Evolutionary conservation across 35 echinoderm and acorn worm species (phyloP), one percentile per base, ranked within the genome.

Genomic region (Ophiothrix spiculata): DNA sequence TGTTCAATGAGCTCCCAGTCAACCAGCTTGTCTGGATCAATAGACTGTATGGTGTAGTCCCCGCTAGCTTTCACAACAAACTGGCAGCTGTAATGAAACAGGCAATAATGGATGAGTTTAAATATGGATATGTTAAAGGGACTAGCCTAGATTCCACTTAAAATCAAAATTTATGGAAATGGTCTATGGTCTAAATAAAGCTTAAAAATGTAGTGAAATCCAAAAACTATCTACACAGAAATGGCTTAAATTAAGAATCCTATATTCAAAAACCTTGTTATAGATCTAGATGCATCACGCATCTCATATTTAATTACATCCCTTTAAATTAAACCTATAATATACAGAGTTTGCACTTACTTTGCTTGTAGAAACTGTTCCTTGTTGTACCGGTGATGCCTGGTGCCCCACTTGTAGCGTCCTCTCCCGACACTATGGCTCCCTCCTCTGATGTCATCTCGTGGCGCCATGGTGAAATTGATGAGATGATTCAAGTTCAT

Each of bases 331-430:
- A n/a, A n/a, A n/a, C n/a, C n/a, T n/a, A 39, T 16, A 36, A 79
- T 86, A 17, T 25, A 40, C 19, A 78, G 38, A 37, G 45, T 77
- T 36, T 77, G 56, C 14, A 84, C 95, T 85, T 83, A 98, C 95
- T 98, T 98, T 49, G 91, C 95, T 79, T 99, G 96, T n/a, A 99
- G 81, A 80, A 99, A 99, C 82, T 99, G 96, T 54, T 99, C 96
- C 74, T 99, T 99, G 83, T 94, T 99, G 75, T 93, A 99, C 35
- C 76, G 77, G 42, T 77, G 39, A 12, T 90, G 75, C 54, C 83
- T 86, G 77, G 77, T 45, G 37, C 86, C 77, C 91, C 92, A 99
- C 78, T 86, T 94, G 54, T 85, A 84, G 12, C 95, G 84, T 39
- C 74, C 49, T 39, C 83, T 76, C 81, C 89, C 91, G 21, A 63